Evolutionary conservation across 2,888 invertebrate species (phyloP), one percentile per base, ranked within the genome.

Genomic region (Melanchra persicariae): DNA sequence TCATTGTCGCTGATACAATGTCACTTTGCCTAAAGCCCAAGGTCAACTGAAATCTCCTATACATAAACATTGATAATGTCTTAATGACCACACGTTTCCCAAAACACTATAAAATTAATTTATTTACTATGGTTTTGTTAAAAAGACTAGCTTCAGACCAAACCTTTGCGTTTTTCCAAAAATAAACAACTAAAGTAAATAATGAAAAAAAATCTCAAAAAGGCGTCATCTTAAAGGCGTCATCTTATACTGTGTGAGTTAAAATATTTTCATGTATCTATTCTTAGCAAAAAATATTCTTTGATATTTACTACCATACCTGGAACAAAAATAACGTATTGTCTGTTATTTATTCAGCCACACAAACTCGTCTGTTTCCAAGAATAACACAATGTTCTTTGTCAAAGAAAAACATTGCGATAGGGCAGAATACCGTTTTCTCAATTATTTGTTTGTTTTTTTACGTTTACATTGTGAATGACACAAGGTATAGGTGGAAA

Each of bases 391-490:
- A 51, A 58, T 60, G 43, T 70, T 64, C 64, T 79, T 79, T 76
- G 71, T 37, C 52, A 43, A 71, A 80, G 63, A 67, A 76, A 76
- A 79, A 76, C 67, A 79, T 62, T 55, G 64, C 8, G 57, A 59
- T 54, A 64, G 57, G 10, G 12, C 12, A 62, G 47, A 72, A 64
- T n/a, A 43, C 17, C 8, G 57, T 52, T 40, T 37, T 7, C 57
- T 43, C 69, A 57, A 64, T 49, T 63, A 68, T 66, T 65, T 70
- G 74, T 68, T 65, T 78, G 62, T 79, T 34, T 59, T n/a, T n/a
- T n/a, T n/a, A n/a, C n/a, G n/a, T n/a, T n/a, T n/a, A n/a, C n/a
- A n/a, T 43, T 68, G 55, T 55, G 24, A 34, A 74, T 74, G 4
- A 43, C 34, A 55, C 40, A 24, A 55, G 40, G 30, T 47, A 9